Evolutionary conservation across 2,113 vertebrate species (phyloP).

Genomic region (Limanda limanda): DNA sequence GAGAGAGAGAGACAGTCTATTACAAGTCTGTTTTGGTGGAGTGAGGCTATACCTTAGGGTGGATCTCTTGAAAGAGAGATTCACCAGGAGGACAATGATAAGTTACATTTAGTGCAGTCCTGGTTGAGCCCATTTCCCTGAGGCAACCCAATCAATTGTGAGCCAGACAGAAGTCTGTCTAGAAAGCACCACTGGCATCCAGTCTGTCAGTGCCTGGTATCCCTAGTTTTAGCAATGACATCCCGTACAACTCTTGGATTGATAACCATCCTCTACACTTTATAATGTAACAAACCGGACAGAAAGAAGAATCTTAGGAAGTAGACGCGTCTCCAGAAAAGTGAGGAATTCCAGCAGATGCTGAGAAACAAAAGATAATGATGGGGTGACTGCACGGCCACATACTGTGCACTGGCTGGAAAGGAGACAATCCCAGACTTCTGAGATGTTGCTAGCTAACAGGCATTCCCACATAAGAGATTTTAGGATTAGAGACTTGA

Average conservation of each 20-base stretch:
- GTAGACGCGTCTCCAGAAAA: conserved; percentile 1
- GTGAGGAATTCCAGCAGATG: background rate
- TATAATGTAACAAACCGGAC: conserved; percentile 27
- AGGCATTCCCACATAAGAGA: conserved; percentile 31
- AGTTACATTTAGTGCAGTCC: conserved; percentile 45
- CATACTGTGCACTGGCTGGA: conserved; percentile 21
- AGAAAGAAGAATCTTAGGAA: conserved; percentile 30
- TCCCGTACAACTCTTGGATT: conserved; percentile 21
- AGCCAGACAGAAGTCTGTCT: conserved; percentile 68
- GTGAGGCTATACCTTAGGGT: conserved; percentile 25
- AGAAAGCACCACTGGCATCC: conserved; percentile 49
- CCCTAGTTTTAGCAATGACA: too few relatives aligned
- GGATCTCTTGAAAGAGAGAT: conserved; percentile 30
- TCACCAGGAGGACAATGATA: conserved; percentile 51
- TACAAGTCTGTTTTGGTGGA: conserved; percentile 1
- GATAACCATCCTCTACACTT: conserved; percentile 48
- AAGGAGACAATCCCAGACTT: conserved; percentile 51
- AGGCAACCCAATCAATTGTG: conserved; percentile 73
- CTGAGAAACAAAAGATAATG: conserved; percentile 26
- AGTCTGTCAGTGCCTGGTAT: conserved; percentile 31
- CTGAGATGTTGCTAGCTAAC: conserved; percentile 24
- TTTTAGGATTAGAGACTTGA: conserved; percentile 69
- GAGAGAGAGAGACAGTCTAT: background rate
- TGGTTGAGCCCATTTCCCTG: conserved; percentile 53
- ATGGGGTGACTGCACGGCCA: conserved; percentile 9